Base-by-base conservation (phyloP, 1,140 invertebrate genomes). In the Drosophila novamexicana region DNA sequence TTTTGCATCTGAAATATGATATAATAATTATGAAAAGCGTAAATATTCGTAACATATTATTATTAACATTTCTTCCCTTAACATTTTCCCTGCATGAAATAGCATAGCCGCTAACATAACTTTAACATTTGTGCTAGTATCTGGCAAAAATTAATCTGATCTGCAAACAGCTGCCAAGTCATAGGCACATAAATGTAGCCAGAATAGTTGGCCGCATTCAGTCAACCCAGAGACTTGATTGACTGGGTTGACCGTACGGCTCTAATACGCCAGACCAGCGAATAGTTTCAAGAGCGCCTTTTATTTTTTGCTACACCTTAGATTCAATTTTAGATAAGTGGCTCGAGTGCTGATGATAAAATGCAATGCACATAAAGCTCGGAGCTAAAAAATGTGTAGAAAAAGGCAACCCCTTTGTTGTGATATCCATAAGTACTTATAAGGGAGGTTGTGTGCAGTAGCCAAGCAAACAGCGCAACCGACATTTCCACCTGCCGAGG, bases 281-380 rank as follows among this genome's bases (percentile, higher is more conserved):
- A 74, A 68, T 54, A 52, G 61, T 69, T 81, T 65, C 80, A 82
- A 75, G 79, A 57, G 65, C 79, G 57, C 63, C 59, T 70, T 81
- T 54, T 74, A 57, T 79, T 52, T 65, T 42, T 42, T 37, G 9
- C 69, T 71, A 49, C 82, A 85, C 71, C 72, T 88, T 65, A 82
- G 82, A 86, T 86, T 86, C 68, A 86, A 86, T 86, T 86, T 86
- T 71, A 86, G 82, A 86, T 86, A 86, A 39, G 56, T 58, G 64
- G 68, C 79, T 65, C 62, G 81, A 80, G 79, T 69, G 82, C 67
- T 88, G 82, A 66, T 88, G 79, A 88, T 66, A 88, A 76, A 79
- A 75, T 75, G 83, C 78, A 82, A 68, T 68, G 66, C 75, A 86
- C 82, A 86, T 75, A 86, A 77, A 78, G 79, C 62, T 66, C 39